Evolutionary conservation across 2,888 invertebrate genomes (phyloP).

Genomic region (Caradrina clavipalpis): DNA sequence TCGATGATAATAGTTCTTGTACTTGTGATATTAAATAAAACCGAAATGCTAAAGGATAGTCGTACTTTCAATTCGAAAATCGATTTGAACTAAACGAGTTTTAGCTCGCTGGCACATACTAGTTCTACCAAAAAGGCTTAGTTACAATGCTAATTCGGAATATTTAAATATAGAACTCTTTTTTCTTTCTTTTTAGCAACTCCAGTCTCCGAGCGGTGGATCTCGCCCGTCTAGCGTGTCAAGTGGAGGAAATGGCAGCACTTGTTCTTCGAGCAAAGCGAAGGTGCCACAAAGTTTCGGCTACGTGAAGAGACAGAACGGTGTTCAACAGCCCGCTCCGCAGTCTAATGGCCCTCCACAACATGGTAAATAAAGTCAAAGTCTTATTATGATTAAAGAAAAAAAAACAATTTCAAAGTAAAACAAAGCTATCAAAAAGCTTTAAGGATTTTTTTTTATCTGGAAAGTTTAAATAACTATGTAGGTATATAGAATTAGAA

Average conservation of each 20-base stretch:
- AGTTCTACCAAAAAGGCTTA: too few relatives aligned
- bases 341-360: conserved; percentile 83
- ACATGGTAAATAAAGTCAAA: conserved; percentile 73
- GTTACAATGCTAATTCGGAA: background rate
- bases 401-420: background rate
- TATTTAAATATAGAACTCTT: background rate
- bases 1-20: too few relatives aligned
- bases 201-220: conserved; percentile 89
- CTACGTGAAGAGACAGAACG: conserved; percentile 95
- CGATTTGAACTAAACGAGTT: too few relatives aligned
- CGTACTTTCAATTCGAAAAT: too few relatives aligned
- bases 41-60: too few relatives aligned
- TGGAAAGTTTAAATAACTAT: too few relatives aligned
- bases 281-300: conserved; percentile 97
- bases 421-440: background rate
- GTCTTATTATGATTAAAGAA: background rate
- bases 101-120: too few relatives aligned
- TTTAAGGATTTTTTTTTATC: background rate
- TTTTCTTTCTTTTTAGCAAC: conserved; percentile 50
- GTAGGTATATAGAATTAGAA: too few relatives aligned
- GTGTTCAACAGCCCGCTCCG: conserved; percentile 87
- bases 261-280: conserved; percentile 91
- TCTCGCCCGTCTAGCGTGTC: conserved; percentile 87
- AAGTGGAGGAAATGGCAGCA: conserved; percentile 90
- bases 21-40: too few relatives aligned